These are phyloP conservation scores for Solenopsis invicta DNA, from an alignment of 1,140 invertebrate genomes.

Conservation along the genomic window DNA sequence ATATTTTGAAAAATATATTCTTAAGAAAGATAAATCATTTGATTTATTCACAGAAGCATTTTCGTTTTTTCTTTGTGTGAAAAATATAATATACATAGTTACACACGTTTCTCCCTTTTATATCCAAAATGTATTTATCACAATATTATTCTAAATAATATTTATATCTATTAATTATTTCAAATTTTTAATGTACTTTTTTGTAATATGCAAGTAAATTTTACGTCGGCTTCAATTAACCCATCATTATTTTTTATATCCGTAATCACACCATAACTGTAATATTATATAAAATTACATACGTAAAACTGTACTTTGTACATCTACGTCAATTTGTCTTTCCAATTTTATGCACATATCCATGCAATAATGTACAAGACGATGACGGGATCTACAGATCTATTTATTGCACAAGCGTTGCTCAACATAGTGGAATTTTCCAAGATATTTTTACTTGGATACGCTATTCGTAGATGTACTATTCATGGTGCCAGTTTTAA, in stretches of 20 bases:
- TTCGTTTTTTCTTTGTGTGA: too few relatives aligned
- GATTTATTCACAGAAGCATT: too few relatives aligned
- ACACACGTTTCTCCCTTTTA: not conserved
- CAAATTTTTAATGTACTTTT: not conserved
- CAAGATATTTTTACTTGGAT: constrained; percentile 66
- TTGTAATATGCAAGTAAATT: not conserved
- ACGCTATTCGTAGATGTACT: constrained; percentile 72
- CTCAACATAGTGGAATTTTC: constrained; percentile 45
- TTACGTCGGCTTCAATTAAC: not conserved
- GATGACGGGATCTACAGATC: constrained; percentile 25
- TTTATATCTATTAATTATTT: not conserved
- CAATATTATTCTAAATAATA: too few relatives aligned
- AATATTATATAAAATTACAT: not conserved
- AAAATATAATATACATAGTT: not conserved
- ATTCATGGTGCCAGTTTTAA: constrained; percentile 68
- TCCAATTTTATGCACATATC: not conserved
- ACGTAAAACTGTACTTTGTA: not conserved
- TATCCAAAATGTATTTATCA: not conserved
- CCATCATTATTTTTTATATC: constrained; percentile 10
- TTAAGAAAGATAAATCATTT: too few relatives aligned
- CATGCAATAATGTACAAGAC: not conserved
- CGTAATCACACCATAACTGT: not conserved
- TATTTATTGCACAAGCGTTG: constrained; percentile 27
- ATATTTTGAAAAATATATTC: not conserved
- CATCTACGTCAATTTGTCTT: not conserved